These are phyloP conservation scores for Leptobrachium ailaonicum DNA, from an alignment of 2,113 vertebrate species.

Conservation along the genomic window DNA sequence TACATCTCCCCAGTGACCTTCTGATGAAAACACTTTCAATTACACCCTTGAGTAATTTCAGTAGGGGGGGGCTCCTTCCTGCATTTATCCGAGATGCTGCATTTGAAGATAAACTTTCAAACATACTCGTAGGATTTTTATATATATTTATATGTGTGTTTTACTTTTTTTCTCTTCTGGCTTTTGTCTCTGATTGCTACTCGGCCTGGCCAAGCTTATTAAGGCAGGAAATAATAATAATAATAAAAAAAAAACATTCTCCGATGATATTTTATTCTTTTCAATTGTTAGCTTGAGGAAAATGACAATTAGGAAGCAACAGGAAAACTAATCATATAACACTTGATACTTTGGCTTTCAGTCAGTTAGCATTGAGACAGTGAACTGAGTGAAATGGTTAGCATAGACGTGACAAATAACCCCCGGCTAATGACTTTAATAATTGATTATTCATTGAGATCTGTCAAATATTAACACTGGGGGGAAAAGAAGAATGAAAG, in stretches of 20 bases:
- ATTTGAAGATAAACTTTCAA: conserved; percentile 32
- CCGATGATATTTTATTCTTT: conserved; percentile 33
- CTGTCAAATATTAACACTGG: background rate
- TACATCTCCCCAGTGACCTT: conserved; percentile 24
- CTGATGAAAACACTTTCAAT: conserved; percentile 36
- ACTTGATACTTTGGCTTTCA: background rate
- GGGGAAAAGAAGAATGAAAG: background rate
- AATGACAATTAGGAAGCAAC: conserved; percentile 31
- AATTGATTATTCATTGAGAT: background rate
- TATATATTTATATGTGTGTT: no score
- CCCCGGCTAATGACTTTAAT: background rate
- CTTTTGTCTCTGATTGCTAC: conserved; percentile 4
- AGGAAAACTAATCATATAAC: conserved; percentile 1
- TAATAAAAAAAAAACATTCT: conserved; percentile 34
- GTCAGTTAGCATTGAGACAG: background rate
- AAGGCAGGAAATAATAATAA: conserved; percentile 37
- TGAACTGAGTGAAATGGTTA: background rate
- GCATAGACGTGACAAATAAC: no score
- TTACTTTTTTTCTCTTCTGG: background rate
- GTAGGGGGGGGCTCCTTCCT: conserved; percentile 16
- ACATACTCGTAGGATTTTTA: background rate
- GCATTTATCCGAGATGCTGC: conserved; percentile 14
- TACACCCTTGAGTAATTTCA: conserved; percentile 34
- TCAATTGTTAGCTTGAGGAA: conserved; percentile 26
- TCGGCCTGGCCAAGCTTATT: conserved; percentile 21